Evolutionary conservation across 2,888 invertebrate species (phyloP).

Genomic region (Chrysolina haemoptera): DNA sequence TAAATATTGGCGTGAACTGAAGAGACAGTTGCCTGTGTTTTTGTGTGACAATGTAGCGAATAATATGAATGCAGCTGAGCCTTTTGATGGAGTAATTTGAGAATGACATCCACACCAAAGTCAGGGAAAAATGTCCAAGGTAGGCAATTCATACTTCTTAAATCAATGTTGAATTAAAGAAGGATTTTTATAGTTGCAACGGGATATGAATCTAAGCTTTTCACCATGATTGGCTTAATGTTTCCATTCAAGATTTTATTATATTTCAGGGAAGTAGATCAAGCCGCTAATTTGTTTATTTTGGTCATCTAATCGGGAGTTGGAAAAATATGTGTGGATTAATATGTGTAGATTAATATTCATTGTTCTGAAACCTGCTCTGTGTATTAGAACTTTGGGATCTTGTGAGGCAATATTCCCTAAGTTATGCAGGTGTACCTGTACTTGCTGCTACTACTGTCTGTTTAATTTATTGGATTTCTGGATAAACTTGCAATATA

Average conservation of each 20-base stretch:
- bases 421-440: too few relatives aligned
- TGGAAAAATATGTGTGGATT: neutral
- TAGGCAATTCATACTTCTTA: constrained; percentile 50
- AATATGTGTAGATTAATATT: neutral
- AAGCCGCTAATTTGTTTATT: constrained; percentile 39
- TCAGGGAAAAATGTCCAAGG: constrained; percentile 70
- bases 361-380: too few relatives aligned
- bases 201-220: neutral
- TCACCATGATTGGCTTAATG: neutral
- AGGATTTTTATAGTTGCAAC: neutral
- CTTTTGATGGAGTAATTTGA: constrained; percentile 58
- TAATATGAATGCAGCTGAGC: constrained; percentile 34
- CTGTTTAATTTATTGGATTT: too few relatives aligned
- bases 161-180: neutral
- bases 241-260: constrained; percentile 16
- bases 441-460: too few relatives aligned
- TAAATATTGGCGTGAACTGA: constrained; percentile 1
- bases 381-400: too few relatives aligned
- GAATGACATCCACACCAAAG: constrained; percentile 70
- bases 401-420: too few relatives aligned
- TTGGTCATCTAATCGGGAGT: constrained; percentile 16
- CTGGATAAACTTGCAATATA: too few relatives aligned
- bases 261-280: constrained; percentile 31
- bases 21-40: constrained; percentile 29
- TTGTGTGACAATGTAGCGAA: constrained; percentile 39